Evolutionary conservation across 1,140 invertebrate species (phyloP).

Genomic region (Heliothis virescens): DNA sequence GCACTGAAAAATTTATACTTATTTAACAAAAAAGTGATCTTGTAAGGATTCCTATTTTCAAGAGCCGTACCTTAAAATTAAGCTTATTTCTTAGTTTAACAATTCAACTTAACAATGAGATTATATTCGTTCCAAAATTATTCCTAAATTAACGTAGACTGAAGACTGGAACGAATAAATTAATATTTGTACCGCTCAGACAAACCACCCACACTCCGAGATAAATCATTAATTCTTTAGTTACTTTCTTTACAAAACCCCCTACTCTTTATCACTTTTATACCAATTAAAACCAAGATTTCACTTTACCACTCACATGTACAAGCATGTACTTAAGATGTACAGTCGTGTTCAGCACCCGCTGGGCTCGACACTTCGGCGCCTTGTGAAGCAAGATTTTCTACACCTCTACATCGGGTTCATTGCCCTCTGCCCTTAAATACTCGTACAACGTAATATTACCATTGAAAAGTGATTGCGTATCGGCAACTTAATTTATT

Average conservation of each 20-base stretch:
- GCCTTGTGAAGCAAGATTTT: slow-evolving; percentile 37
- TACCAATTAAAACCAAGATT: slow-evolving; percentile 1
- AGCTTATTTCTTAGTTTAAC: too few relatives aligned
- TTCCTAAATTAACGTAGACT: too few relatives aligned
- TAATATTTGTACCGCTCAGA: too few relatives aligned
- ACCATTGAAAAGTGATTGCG: slow-evolving; percentile 30
- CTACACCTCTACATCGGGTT: slow-evolving; percentile 17
- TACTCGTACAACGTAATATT: not conserved
- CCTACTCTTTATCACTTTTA: not conserved
- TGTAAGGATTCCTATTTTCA: too few relatives aligned
- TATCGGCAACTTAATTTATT: not conserved
- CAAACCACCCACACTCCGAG: too few relatives aligned
- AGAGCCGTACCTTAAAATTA: too few relatives aligned
- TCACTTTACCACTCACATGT: slow-evolving; percentile 15
- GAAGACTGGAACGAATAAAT: too few relatives aligned
- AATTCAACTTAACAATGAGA: too few relatives aligned
- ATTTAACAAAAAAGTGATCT: too few relatives aligned
- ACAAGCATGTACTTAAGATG: slow-evolving; percentile 7
- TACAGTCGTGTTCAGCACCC: slow-evolving; percentile 34
- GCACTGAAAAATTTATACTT: too few relatives aligned
- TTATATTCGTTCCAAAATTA: too few relatives aligned
- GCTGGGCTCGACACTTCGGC: slow-evolving; percentile 46
- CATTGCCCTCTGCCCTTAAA: slow-evolving; percentile 33
- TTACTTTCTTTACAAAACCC: not conserved
- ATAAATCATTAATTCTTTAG: not conserved